Percentiles rank a stretch among this genome's conserved stretches.
phyloP scores from a whole-genome alignment of 2,888 invertebrate genomes.

The Empis livida region DNA sequence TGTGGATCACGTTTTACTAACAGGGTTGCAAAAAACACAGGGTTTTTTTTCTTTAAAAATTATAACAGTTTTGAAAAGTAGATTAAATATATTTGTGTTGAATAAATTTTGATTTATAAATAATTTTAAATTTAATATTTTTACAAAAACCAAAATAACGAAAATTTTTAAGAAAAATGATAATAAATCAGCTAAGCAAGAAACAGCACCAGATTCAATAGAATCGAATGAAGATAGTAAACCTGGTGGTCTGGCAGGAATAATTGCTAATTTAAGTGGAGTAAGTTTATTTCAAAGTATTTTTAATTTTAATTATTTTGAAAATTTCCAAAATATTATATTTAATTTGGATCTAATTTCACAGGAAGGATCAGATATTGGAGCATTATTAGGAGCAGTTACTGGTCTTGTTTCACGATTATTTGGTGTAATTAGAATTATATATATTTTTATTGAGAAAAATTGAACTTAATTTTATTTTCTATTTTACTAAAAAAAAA shows the following conservation, averaged over 20 bases:
- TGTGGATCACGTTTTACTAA: no score
- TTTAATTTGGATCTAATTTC: not conserved
- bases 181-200: constrained; percentile 13
- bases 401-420: constrained; percentile 31
- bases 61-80: no score
- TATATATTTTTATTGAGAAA: not conserved
- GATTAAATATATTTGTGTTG: no score
- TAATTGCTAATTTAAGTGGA: constrained; percentile 33
- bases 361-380: constrained; percentile 33
- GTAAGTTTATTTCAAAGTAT: constrained; percentile 19
- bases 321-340: not conserved
- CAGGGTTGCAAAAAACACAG: no score
- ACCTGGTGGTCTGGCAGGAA: constrained; percentile 27
- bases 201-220: constrained; percentile 9
- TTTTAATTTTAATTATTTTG: no score
- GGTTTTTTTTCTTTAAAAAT: no score
- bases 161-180: no score
- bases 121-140: no score
- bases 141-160: no score
- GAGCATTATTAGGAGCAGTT: constrained; percentile 33
- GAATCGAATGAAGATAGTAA: constrained; percentile 9
- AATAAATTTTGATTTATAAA: no score
- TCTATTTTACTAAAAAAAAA: constrained; percentile 9
- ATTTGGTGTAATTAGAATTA: constrained; percentile 28
- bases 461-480: not conserved